phyloP scores from a whole-genome alignment of 2,888 invertebrate species.

The Ferdinandea cuprea region DNA sequence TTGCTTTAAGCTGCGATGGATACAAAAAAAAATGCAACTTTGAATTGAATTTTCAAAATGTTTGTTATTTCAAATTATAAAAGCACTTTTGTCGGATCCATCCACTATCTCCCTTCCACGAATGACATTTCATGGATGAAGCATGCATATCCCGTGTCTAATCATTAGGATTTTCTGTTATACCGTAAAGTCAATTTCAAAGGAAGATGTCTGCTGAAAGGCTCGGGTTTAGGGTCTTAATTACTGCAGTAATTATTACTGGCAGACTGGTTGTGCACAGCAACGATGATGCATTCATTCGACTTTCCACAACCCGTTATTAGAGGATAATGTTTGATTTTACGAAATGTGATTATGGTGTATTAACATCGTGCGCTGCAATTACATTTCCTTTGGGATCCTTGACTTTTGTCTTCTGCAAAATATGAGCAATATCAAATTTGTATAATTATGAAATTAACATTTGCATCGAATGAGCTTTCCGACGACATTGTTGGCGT shows the following conservation, averaged over 20 bases:
- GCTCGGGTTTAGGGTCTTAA: slow-evolving; percentile 37
- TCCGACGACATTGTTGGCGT: too few relatives aligned
- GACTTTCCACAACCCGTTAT: slow-evolving; percentile 44
- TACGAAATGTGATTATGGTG: background rate
- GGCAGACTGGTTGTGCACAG: background rate
- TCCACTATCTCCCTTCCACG: background rate
- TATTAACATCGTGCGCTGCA: slow-evolving; percentile 7
- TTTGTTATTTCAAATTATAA: background rate
- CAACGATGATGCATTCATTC: slow-evolving; percentile 38
- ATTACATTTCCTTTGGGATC: slow-evolving; percentile 23
- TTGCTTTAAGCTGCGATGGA: background rate
- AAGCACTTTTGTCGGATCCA: background rate
- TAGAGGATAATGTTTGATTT: slow-evolving; percentile 34
- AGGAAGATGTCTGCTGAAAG: slow-evolving; percentile 16
- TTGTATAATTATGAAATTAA: too few relatives aligned
- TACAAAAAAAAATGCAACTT: background rate
- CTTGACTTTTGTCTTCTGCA: slow-evolving; percentile 9
- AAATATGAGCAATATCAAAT: slow-evolving; percentile 34
- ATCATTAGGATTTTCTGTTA: slow-evolving; percentile 42
- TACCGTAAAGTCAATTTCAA: slow-evolving; percentile 15
- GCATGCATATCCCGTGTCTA: slow-evolving; percentile 43
- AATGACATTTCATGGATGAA: background rate
- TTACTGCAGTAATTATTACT: slow-evolving; percentile 59
- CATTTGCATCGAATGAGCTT: too few relatives aligned
- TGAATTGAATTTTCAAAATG: background rate